A percentile compares a stretch with the other conserved stretches of the same genome.
Conservation (phyloP, 2,797 vertebrate genomes). For the Schizopygopsis pylzovi region DNA sequence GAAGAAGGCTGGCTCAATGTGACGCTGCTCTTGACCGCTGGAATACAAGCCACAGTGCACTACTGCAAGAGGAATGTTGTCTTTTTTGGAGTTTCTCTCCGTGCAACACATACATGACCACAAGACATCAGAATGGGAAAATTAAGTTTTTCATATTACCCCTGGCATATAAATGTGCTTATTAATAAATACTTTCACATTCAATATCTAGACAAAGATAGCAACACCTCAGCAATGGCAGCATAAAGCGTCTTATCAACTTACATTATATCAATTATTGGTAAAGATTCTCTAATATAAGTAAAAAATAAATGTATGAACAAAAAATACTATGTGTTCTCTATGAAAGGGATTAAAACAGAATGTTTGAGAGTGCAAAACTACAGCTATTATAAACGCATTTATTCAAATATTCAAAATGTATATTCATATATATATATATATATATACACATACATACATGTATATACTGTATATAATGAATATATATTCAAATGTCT, state of each 20-base stretch:
- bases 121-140: conserved; percentile 47
- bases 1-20: background rate
- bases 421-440: too few species aligned
- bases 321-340: conserved; percentile 25
- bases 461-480: too few species aligned
- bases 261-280: background rate
- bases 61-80: conserved; percentile 50
- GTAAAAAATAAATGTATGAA: conserved; percentile 34
- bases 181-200: conserved; percentile 54
- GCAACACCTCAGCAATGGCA: conserved; percentile 44
- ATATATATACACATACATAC: too few species aligned
- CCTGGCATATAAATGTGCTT: conserved; percentile 34
- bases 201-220: conserved; percentile 54
- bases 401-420: too few species aligned
- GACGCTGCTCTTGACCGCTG: conserved; percentile 35
- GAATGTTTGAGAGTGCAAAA: conserved; percentile 51
- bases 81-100: conserved; percentile 34
- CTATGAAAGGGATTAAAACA: conserved; percentile 29
- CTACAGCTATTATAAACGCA: conserved; percentile 29
- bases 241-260: conserved; percentile 32
- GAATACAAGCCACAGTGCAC: conserved; percentile 55
- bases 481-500: too few species aligned
- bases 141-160: conserved; percentile 8
- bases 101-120: conserved; percentile 67
- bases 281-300: conserved; percentile 1